Base-by-base conservation (phyloP, 2,797 vertebrate species). In the Hafferia zeledoni region DNA sequence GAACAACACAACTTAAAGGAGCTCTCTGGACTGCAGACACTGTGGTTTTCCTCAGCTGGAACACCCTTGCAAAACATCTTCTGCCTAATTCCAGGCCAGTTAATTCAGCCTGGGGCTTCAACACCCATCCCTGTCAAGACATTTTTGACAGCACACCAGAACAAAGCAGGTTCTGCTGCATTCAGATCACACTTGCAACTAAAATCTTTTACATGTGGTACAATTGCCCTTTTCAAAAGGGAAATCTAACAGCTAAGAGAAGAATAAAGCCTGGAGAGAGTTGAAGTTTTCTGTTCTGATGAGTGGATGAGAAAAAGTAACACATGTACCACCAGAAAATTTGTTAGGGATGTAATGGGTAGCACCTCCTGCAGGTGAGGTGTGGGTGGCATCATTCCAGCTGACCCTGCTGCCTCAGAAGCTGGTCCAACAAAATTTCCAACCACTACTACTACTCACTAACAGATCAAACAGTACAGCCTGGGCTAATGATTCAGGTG, bases 121-220 rank as follows among this genome's bases (percentile, higher is more conserved):
- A 39, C 12, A 1, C 41, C 41, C 13, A 2, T 50, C 60, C 46
- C 57, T 52, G 47, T 68, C 76, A 57, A 49, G 57, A 57, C 3
- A 1, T 44, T 94, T 92, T 87, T 76, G 37, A 35, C 55, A 69
- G 63, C 31, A 19, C 35, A 75, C n/a, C n/a, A 72, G 39, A 65
- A 30, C 47, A 87, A 76, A 92, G 64, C 68, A 83, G 57, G 39
- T 79, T 71, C 74, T 92, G 50, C 77, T 81, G 56, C 44, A 37
- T 75, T 75, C 30, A 91, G 28, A 86, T 74, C 52, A 61, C 72
- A 19, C 35, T 75, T 69, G 9, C 27, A 69, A 49, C 59, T 55
- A n/a, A 75, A 69, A 74, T 44, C 23, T 85, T 78, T 44, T 41
- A 44, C 27, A 19, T 24, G 41, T 56, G 56, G 31, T 37, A 82